A percentile compares a stretch with the other conserved stretches of the same genome.
Conservation (phyloP, 1,140 invertebrate species). For the Rhyzopertha dominica region DNA sequence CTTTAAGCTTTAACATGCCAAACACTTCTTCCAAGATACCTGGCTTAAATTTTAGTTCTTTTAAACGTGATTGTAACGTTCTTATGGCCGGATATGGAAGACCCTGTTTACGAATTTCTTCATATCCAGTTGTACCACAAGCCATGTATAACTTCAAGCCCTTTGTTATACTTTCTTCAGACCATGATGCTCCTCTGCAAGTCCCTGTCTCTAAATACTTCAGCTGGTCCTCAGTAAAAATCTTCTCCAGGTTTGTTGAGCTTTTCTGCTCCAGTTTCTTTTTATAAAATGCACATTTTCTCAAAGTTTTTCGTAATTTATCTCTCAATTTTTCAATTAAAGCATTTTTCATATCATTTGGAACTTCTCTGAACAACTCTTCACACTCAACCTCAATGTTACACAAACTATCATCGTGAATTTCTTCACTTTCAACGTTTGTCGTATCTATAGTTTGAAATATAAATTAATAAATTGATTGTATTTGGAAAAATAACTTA, state of each 20-base stretch:
- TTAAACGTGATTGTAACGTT: conserved; percentile 14
- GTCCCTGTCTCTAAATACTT: conserved; percentile 2
- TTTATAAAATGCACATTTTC: not conserved
- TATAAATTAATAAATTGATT: no score
- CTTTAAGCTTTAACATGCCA: conserved; percentile 7
- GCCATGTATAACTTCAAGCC: conserved; percentile 14
- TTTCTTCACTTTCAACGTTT: no score
- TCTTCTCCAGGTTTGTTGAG: not conserved
- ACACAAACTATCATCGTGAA: no score
- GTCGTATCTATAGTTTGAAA: no score
- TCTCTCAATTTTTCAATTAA: not conserved
- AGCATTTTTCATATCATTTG: not conserved
- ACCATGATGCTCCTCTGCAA: conserved; percentile 2
- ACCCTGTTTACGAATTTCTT: conserved; percentile 15
- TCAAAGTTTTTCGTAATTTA: not conserved
- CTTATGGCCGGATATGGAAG: conserved; percentile 13
- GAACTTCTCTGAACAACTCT: no score
- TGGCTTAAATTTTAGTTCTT: conserved; percentile 11
- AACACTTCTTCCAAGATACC: conserved; percentile 19
- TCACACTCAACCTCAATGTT: no score
- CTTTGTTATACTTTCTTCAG: conserved; percentile 7
- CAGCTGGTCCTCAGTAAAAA: conserved; percentile 12
- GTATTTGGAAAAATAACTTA: no score
- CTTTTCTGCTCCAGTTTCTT: not conserved
- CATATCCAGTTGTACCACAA: conserved; percentile 16